Evolutionary conservation across 2,797 vertebrate genomes (phyloP).

Genomic region (Aeoliscus strigatus): DNA sequence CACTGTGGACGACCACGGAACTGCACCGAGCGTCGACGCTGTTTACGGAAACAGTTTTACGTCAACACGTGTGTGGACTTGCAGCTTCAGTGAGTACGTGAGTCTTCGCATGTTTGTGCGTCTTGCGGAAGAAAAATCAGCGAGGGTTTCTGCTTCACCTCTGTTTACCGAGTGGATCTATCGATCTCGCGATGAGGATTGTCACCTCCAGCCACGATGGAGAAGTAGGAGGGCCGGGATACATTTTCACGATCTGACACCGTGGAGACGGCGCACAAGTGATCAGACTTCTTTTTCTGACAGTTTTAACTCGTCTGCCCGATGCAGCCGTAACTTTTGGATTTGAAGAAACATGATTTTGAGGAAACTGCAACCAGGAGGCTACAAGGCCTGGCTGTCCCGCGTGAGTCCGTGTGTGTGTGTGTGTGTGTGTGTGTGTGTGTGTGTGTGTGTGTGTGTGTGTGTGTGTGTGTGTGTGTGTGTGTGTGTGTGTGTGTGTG

Average conservation of each 20-base stretch:
- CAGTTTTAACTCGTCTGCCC: slow-evolving; percentile 1
- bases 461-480: not conserved
- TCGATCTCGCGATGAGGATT: slow-evolving; percentile 27
- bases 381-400: slow-evolving; percentile 51
- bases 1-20: not conserved
- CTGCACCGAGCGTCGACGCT: not conserved
- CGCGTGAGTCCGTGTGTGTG: slow-evolving; percentile 55
- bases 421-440: not conserved
- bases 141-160: not conserved
- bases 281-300: not conserved
- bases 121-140: not conserved
- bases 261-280: slow-evolving; percentile 1
- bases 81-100: slow-evolving; percentile 34
- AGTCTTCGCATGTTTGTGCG: slow-evolving; percentile 20
- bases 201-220: not conserved
- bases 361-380: slow-evolving; percentile 50
- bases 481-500: not conserved
- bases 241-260: slow-evolving; percentile 12
- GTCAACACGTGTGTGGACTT: slow-evolving; percentile 53
- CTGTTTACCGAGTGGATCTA: not conserved
- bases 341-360: slow-evolving; percentile 59
- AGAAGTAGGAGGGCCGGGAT: slow-evolving; percentile 26
- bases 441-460: slow-evolving; percentile 42
- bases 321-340: slow-evolving; percentile 13
- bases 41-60: slow-evolving; percentile 53